phyloP scores from a whole-genome alignment of 2,113 vertebrate species.

The Plectropomus leopardus region DNA sequence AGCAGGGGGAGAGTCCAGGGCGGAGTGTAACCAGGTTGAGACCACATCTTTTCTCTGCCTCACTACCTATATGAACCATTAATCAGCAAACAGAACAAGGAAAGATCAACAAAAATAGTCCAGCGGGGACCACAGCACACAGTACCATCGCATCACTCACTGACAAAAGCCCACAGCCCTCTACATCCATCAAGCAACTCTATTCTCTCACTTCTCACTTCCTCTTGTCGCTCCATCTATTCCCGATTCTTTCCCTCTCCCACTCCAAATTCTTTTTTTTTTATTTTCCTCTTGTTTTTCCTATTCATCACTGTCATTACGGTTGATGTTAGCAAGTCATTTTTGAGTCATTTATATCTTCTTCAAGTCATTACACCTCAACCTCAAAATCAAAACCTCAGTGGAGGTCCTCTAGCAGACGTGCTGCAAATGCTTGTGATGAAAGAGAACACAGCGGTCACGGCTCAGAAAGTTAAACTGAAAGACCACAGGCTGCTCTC shows the following conservation, averaged over 20 bases:
- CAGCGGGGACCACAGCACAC: slow-evolving; percentile 65
- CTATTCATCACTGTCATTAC: slow-evolving; percentile 51
- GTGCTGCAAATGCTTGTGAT: slow-evolving; percentile 36
- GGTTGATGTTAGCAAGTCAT: slow-evolving; percentile 54
- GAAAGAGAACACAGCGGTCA: slow-evolving; percentile 53
- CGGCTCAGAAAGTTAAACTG: slow-evolving; percentile 32
- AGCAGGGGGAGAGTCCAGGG: slow-evolving; percentile 43
- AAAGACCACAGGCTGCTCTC: slow-evolving; percentile 38
- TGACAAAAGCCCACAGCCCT: slow-evolving; percentile 63
- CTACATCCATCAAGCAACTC: slow-evolving; percentile 68
- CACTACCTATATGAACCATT: slow-evolving; percentile 69
- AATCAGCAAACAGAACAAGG: slow-evolving; percentile 76
- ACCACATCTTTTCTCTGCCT: slow-evolving; percentile 74
- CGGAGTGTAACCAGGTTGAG: slow-evolving; percentile 62
- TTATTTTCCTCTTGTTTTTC: slow-evolving; percentile 47
- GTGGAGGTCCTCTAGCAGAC: slow-evolving; percentile 63
- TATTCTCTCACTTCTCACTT: slow-evolving; percentile 70
- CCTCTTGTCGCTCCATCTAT: slow-evolving; percentile 56
- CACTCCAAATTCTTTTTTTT: slow-evolving; percentile 21
- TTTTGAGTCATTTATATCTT: slow-evolving; percentile 67
- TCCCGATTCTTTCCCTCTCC: slow-evolving; percentile 46
- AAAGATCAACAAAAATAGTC: slow-evolving; percentile 76
- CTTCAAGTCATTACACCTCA: slow-evolving; percentile 65
- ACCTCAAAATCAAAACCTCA: slow-evolving; percentile 70
- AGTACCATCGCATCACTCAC: slow-evolving; percentile 59